Conservation (phyloP, 2,113 vertebrate species). For the Anhinga anhinga region DNA sequence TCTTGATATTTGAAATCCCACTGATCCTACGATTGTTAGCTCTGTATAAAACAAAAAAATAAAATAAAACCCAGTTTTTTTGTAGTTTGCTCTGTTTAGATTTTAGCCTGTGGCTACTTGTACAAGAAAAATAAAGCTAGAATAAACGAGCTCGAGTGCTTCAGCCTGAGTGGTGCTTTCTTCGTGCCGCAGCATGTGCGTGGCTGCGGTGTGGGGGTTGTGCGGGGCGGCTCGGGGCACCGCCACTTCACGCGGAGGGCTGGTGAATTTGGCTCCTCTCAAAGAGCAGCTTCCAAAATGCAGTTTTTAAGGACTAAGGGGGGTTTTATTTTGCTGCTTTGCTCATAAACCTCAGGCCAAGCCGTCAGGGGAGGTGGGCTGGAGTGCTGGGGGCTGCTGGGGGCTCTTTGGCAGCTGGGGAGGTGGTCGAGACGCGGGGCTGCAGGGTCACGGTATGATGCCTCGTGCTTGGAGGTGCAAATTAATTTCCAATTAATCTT, state of each 20-base stretch:
- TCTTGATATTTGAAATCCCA: constrained; percentile 61
- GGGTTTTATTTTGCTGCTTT: neutral
- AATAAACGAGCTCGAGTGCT: constrained; percentile 38
- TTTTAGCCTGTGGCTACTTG: constrained; percentile 72
- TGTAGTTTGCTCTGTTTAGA: constrained; percentile 70
- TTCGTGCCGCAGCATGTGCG: neutral
- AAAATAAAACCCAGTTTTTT: constrained; percentile 20
- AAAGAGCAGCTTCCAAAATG: neutral
- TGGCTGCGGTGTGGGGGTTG: neutral
- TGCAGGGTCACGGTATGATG: neutral
- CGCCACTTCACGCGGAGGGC: rapidly evolving
- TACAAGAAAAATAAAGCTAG: constrained; percentile 65
- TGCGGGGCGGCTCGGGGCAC: rapidly evolving
- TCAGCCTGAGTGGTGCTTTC: neutral
- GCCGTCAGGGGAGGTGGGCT: neutral
- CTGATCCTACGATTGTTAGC: constrained; percentile 59
- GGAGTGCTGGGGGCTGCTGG: rapidly evolving
- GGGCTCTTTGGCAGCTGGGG: neutral
- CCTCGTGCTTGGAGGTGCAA: neutral
- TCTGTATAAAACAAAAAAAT: constrained; percentile 44
- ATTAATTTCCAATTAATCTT: neutral
- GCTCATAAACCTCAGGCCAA: neutral
- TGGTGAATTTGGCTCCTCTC: neutral
- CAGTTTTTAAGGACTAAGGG: neutral
- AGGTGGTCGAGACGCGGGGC: neutral